These are phyloP conservation scores for Pandemis corylana DNA, from an alignment of 2,888 invertebrate species.

Conservation along the genomic window DNA sequence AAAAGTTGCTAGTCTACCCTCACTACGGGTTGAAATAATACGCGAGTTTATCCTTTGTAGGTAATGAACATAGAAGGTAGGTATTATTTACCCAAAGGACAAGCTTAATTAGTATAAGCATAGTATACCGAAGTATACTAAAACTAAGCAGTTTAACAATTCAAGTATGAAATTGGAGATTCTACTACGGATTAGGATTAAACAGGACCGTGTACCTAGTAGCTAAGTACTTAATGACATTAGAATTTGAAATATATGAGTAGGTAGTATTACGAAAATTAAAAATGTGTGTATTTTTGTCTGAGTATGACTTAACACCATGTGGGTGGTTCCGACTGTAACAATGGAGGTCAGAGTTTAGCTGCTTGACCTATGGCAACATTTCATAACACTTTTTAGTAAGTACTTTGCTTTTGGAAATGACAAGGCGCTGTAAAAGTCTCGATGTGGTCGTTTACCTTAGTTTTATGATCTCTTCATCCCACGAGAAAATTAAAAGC, in stretches of 20 bases:
- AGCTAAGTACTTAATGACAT: not conserved
- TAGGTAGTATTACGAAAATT: not conserved
- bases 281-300: not conserved
- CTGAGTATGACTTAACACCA: conserved; percentile 17
- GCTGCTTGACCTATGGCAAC: conserved; percentile 34
- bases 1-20: conserved; percentile 7
- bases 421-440: conserved; percentile 5
- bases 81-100: not conserved
- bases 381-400: conserved; percentile 25
- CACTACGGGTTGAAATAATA: conserved; percentile 21
- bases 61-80: not conserved
- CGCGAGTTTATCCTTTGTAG: conserved; percentile 7
- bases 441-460: conserved; percentile 1
- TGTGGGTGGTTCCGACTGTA: conserved; percentile 22
- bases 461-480: not conserved
- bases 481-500: too few species aligned
- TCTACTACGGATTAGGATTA: not conserved
- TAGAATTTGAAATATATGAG: not conserved
- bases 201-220: not conserved
- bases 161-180: not conserved
- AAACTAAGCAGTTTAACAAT: conserved; percentile 3
- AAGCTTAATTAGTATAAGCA: not conserved
- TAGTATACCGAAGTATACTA: not conserved
- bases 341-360: conserved; percentile 37
- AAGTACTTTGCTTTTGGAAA: not conserved